A percentile compares a stretch with the other conserved stretches of the same genome.
Evolutionary conservation across 2,797 vertebrate genomes (phyloP).

Genomic region (Macropus fuliginosus): DNA sequence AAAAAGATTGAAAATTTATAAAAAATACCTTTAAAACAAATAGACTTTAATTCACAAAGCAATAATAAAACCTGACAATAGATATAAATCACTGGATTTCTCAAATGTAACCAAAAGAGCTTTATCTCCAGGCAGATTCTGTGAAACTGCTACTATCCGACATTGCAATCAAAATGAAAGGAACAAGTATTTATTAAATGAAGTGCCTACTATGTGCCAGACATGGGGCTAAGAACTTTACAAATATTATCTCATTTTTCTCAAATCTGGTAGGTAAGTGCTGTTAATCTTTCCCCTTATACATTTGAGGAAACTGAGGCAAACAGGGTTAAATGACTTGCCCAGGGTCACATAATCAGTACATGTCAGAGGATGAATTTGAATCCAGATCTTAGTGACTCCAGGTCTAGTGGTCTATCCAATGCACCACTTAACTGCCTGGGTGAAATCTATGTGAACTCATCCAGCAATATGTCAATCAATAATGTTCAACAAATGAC

Average conservation of each 20-base stretch:
- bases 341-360: not conserved
- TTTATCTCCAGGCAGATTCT: not conserved
- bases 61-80: not conserved
- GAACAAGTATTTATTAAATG: not conserved
- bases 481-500: not conserved
- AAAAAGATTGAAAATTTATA: not conserved
- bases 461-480: not conserved
- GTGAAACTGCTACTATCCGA: not conserved
- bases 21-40: not conserved
- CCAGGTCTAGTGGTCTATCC: not conserved
- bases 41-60: not conserved
- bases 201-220: not conserved
- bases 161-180: not conserved
- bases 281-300: no score
- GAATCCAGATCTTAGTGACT: not conserved
- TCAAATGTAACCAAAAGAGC: not conserved
- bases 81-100: not conserved
- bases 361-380: not conserved
- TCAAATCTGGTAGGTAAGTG: not conserved
- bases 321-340: not conserved
- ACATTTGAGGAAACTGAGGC: not conserved
- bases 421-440: not conserved
- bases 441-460: no score
- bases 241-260: not conserved
- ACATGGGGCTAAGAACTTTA: not conserved